Evolutionary conservation across 1,140 invertebrate genomes (phyloP).

Genomic region (Drosophila sp.): DNA sequence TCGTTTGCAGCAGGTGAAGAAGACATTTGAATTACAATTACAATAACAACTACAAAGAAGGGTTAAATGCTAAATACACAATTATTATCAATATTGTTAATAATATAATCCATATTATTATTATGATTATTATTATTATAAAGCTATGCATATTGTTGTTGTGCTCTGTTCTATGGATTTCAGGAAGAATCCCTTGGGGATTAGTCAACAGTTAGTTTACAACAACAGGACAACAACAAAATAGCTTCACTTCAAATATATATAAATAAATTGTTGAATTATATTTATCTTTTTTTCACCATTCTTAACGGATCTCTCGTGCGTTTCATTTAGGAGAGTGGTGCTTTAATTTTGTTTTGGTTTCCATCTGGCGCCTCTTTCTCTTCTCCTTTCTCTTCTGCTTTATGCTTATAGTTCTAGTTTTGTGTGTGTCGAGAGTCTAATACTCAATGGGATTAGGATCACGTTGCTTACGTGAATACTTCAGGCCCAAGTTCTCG

Average conservation of each 20-base stretch:
- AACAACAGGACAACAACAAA: constrained; percentile 15
- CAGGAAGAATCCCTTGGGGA: constrained; percentile 39
- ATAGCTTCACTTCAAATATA: constrained; percentile 11
- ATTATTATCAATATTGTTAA: constrained; percentile 30
- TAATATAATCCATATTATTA: constrained; percentile 10
- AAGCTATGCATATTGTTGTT: constrained; percentile 26
- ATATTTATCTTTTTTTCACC: constrained; percentile 1
- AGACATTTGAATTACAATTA: constrained; percentile 32
- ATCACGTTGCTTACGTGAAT: constrained; percentile 88
- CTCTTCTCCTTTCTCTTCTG: not conserved
- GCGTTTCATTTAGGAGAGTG: not conserved
- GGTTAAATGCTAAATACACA: constrained; percentile 49
- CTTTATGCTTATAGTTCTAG: not conserved
- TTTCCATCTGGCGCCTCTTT: not conserved
- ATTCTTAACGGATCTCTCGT: not conserved
- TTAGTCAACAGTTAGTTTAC: constrained; percentile 26
- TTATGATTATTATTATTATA: not conserved
- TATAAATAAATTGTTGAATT: constrained; percentile 5
- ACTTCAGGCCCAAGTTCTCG: constrained; percentile 89
- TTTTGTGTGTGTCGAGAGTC: constrained; percentile 6
- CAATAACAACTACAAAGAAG: constrained; percentile 38
- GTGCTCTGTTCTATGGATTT: constrained; percentile 6
- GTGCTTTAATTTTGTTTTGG: not conserved
- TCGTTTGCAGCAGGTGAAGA: constrained; percentile 22
- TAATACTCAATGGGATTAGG: constrained; percentile 87